Base-by-base conservation (phyloP, 2,113 vertebrate genomes). In the Chaetorhynchus papuensis region DNA sequence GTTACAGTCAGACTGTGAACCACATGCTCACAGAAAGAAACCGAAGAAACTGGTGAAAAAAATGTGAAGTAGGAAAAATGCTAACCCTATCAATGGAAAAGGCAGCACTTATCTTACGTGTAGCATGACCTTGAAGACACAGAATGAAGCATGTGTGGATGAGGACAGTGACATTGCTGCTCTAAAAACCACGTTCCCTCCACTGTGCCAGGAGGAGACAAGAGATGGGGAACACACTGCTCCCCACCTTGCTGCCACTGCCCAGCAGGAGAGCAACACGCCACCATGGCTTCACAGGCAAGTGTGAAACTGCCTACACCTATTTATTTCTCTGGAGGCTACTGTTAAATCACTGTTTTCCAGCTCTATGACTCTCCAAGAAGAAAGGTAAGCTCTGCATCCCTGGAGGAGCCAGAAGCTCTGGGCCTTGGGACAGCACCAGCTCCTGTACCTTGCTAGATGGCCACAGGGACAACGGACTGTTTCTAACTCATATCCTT, bases 401-500 rank as follows among this genome's bases (percentile, higher is more conserved):
- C 28, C 11, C 2, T 31, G 24, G 14, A 47, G 66, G 83, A 50
- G 59, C 42, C 54, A 87, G 61, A 53, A 82, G 50, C 85, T 87
- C 78, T 2, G 0, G 20, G 28, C 70, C 45, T 9, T 13, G 33
- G 54, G 66, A 53, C 47, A 77, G 42, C 45, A 79, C 5, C n/a
- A 52, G 44, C 23, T 85, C 39, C 61, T 37, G 56, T 19, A 54
- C 76, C 54, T 79, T 75, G 31, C 33, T 22, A 7, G 53, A 42
- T 8, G 8, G 71, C 79, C 65, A 81, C 13, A 4, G 53, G 42
- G 72, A 83, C 83, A 92, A 94, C 61, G 1, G 64, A 64, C 76
- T 87, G 90, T 64, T 93, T 86, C 53, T 68, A 94, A 92, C 82
- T 56, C 72, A 89, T 8, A 95, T 96, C 93, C 94, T 96, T 96